A percentile compares a stretch with the other conserved stretches of the same genome.
Conservation (phyloP, 1,140 invertebrate genomes). For the Pectinophora gossypiella region DNA sequence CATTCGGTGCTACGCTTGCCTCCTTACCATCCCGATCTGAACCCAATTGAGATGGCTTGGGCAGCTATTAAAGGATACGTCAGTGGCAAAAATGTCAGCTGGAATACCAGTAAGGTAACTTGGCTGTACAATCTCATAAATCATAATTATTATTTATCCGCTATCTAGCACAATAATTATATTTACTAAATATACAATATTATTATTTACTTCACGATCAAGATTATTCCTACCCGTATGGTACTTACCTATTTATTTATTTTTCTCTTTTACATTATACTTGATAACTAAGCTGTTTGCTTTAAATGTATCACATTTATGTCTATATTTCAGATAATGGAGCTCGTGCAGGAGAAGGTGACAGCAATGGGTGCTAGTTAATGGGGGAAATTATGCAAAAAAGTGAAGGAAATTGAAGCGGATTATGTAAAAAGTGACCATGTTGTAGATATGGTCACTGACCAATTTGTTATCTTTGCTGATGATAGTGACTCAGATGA, state of each 20-base stretch:
- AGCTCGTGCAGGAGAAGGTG: conserved; percentile 15
- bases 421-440: conserved; percentile 8
- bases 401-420: conserved; percentile 6
- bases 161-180: too few species aligned
- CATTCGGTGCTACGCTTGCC: conserved; percentile 12
- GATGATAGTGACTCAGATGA: too few species aligned
- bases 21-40: conserved; percentile 17
- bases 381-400: conserved; percentile 8
- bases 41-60: conserved; percentile 17
- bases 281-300: too few species aligned
- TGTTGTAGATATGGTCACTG: conserved; percentile 10
- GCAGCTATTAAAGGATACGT: conserved; percentile 14
- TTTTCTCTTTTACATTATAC: too few species aligned
- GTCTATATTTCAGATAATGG: too few species aligned
- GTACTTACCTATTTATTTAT: too few species aligned
- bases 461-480: conserved; percentile 3
- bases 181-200: too few species aligned
- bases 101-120: conserved; percentile 9
- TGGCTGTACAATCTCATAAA: too few species aligned
- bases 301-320: too few species aligned
- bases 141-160: too few species aligned
- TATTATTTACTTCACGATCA: too few species aligned
- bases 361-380: conserved; percentile 4
- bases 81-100: conserved; percentile 9
- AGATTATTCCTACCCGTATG: too few species aligned